phyloP scores from a whole-genome alignment of 2,888 invertebrate genomes.

The Tanypteryx hageni region DNA sequence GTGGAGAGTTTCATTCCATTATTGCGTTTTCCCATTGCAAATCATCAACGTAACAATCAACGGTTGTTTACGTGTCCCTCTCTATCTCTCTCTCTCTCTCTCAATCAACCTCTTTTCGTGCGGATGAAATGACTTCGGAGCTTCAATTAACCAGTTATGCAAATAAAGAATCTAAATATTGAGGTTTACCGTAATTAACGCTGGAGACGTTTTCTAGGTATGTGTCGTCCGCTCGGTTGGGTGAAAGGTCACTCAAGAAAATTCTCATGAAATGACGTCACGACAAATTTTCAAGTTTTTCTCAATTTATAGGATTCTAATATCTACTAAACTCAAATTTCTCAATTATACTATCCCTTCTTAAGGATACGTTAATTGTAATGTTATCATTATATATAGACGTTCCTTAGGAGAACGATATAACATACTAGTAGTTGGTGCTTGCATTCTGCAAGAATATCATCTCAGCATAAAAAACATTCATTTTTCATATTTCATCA shows the following conservation, averaged over 20 bases:
- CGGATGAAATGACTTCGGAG: neutral
- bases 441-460: too few relatives aligned
- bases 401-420: too few relatives aligned
- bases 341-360: too few relatives aligned
- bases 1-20: neutral
- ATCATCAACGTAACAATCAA: neutral
- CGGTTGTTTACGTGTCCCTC: neutral
- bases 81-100: neutral
- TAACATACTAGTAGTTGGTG: too few relatives aligned
- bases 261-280: neutral
- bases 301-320: too few relatives aligned
- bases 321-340: too few relatives aligned
- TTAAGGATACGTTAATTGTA: too few relatives aligned
- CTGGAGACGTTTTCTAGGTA: neutral
- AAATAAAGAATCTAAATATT: slow-evolving; percentile 19
- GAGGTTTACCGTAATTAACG: neutral
- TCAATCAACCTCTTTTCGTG: slow-evolving; percentile 29
- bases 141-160: slow-evolving; percentile 12
- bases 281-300: too few relatives aligned
- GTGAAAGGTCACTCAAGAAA: neutral
- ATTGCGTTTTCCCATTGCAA: neutral
- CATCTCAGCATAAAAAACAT: too few relatives aligned
- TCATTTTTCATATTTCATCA: too few relatives aligned
- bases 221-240: neutral
- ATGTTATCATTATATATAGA: too few relatives aligned